Evolutionary conservation across 1,140 invertebrate genomes (phyloP), one percentile per base, ranked within the genome.

Genomic region (Drosophila eugracilis): DNA sequence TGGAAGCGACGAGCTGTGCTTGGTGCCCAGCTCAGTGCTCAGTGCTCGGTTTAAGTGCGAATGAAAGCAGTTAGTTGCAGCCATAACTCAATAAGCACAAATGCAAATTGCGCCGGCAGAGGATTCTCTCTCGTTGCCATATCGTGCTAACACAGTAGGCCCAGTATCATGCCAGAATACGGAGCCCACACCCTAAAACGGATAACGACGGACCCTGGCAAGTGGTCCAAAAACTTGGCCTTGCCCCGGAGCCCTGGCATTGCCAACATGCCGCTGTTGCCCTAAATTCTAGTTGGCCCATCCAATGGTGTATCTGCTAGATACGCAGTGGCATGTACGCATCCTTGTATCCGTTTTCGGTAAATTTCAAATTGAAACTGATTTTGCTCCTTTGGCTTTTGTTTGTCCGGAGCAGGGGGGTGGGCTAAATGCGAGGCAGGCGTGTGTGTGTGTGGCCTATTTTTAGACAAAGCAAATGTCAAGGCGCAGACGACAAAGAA

Each of bases 71-170:
- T 86, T 77, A 85, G 80, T 76, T 84, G 72, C 76, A 86, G 77
- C 66, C 63, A 89, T 88, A 88, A 88, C 83, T 88, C 83, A 88
- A 88, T 88, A 83, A 89, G 71, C 78, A 81, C 83, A 78, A 86
- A 88, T 88, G 78, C 75, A 88, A 88, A 85, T 86, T 86, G 81
- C 42, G 59, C 67, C 54, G 39, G 54, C 65, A 66, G 62, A 73
- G 66, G 70, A 65, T 78, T 85, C 75, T 62, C 57, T 75, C 57
- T 39, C 19, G 28, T 12, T 17, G 15, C 37, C 32, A 70, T 32
- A 32, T 32, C 30, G 30, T 32, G 30, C 30, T 32, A 32, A 32
- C 30, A 12, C 1, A 12, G 30, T 37, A 63, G 76, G 55, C 52
- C 62, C 49, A 65, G 52, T 57, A 75, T 75, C 78, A 71, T 69